Evolutionary conservation across 2,113 vertebrate species (phyloP).

Genomic region (Rhombomys opimus): DNA sequence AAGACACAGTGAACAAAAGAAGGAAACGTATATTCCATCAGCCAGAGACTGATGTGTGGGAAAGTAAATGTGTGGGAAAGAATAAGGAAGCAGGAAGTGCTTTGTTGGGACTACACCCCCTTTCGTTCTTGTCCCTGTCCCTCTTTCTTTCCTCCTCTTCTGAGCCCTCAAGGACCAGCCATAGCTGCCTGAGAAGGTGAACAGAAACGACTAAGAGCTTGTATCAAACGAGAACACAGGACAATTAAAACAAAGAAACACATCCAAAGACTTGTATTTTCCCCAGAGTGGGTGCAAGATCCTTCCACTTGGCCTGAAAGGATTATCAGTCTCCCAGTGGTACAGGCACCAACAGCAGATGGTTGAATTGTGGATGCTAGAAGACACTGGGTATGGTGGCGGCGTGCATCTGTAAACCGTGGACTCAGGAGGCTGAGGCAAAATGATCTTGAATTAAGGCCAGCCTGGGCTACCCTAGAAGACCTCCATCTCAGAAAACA

Average conservation of each 20-base stretch:
- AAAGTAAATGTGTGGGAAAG: background rate
- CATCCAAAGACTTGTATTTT: slow-evolving; percentile 25
- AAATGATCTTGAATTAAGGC: background rate
- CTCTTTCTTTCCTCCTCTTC: background rate
- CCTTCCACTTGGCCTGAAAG: background rate
- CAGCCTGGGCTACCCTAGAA: background rate
- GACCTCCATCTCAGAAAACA: background rate
- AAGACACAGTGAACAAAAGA: slow-evolving; percentile 47
- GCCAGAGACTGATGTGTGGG: background rate
- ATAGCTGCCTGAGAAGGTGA: background rate
- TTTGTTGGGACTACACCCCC: background rate
- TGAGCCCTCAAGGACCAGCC: background rate
- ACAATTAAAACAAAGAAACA: slow-evolving; percentile 41
- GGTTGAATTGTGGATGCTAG: background rate
- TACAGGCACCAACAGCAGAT: background rate
- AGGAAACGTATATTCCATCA: background rate
- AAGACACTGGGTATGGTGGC: background rate
- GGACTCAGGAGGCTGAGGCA: background rate
- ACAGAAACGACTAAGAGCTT: background rate
- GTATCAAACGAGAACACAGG: background rate
- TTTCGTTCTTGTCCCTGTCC: background rate
- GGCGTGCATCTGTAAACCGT: background rate
- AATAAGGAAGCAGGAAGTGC: background rate
- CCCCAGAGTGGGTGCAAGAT: background rate
- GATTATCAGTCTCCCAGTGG: background rate